Evolutionary conservation across 2,888 invertebrate species (phyloP), one percentile per base, ranked within the genome.

Genomic region (Melangyna quadrimaculata): DNA sequence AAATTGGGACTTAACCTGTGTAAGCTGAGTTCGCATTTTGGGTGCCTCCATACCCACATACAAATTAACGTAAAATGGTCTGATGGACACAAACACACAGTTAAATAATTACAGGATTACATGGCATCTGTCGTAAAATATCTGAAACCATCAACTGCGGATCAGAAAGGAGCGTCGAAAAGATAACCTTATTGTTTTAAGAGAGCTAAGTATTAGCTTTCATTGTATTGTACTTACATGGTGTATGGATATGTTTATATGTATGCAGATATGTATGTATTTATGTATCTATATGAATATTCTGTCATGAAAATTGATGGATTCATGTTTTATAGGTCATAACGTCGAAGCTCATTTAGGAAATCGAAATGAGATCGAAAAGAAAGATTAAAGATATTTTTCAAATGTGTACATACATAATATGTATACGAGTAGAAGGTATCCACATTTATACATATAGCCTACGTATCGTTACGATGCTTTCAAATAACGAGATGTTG

Each of bases 51-150:
- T n/a, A n/a, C n/a, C 65, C 67, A 80, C 55, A 80, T 77, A 72
- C 75, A 72, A 45, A 75, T 77, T 80, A 61, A 84, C 61, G 75
- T 82, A 78, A 51, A 82, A 82, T 48, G 82, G 82, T 70, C 73
- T 72, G 81, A 74, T 57, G 72, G 77, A 78, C 69, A 73, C 72
- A 81, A 86, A 81, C 65, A 81, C 70, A 81, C 81, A 86, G 77
- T 73, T 77, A 81, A 86, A 81, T 86, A 81, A 86, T 81, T 86
- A 77, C 70, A 43, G 77, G 86, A 81, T 86, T 86, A 86, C 77
- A 73, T 86, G 35, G 77, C 67, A 35, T 57, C 59, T 73, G 73
- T 78, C 73, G 71, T 80, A 86, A 81, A 81, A 73, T 81, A 81
- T 73, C 51, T 86, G 81, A 77, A 72, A 78, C 48, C 67, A 48